Base-by-base conservation (phyloP, 2,888 invertebrate genomes). In the Latheticus oryzae region DNA sequence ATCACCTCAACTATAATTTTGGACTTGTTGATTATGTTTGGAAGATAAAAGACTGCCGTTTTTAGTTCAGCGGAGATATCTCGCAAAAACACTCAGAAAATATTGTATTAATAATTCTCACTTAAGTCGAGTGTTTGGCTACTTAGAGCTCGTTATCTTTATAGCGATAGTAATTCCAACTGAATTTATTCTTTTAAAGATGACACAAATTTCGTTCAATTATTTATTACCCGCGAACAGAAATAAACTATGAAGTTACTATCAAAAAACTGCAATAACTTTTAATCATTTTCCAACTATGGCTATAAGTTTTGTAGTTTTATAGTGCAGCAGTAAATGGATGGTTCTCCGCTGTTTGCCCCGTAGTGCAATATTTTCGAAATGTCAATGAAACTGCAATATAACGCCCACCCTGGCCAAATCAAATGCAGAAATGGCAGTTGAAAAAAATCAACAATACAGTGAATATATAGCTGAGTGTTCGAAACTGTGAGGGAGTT, bases 341-440 rank as follows among this genome's bases (percentile, higher is more conserved):
- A 11, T 32, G 2, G 7, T 8, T 26, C n/a, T n/a, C 26, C 26
- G 28, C 28, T 8, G 35, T 1, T 35, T 35, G 2, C 35, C n/a
- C 9, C 17, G 16, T 5, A 26, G 15, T 7, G 26, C 28, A 13
- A 42, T 42, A 42, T 42, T 42, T 42, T 28, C 16, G 28, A 26
- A 42, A 42, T 42, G 42, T 28, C 42, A 28, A 42, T 16, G 16
- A 28, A 42, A 28, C 16, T 28, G 42, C 28, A 28, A 16, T 16
- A 28, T 42, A 2, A 26, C 42, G 28, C 28, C 42, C 42, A 42
- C 17, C 13, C 2, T 5, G 16, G 8, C 42, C 8, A 16, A 38
- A 37, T 37, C 35, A 37, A 16, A 8, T 8, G 19, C 8, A 4
- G 12, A n/a, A 23, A 40, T 13, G 26, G 9, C 2, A 40, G 12